Evolutionary conservation across 2,113 vertebrate genomes (phyloP), one percentile per base, ranked within the genome.

Genomic region (Natator depressus): DNA sequence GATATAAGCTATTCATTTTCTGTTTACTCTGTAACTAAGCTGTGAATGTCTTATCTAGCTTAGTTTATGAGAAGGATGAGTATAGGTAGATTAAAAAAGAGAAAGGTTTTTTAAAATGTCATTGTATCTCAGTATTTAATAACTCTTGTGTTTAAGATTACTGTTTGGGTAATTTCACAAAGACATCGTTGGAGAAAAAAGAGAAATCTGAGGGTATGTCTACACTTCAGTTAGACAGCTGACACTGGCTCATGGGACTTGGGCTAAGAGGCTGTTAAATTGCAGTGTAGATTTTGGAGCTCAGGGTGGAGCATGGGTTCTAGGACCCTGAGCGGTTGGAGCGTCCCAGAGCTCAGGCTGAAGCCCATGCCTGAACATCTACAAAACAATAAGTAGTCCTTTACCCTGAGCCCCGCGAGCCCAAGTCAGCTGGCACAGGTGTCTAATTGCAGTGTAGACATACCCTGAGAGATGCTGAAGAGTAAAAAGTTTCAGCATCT

Each of bases 91-190:
- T 81, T 69, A 31, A 53, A 42, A 8, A 51, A 42, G 13, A 31
- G 4, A 3, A 87, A 57, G 10, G 4, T 2, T 80, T 84, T 7
- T 25, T 6, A 78, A 20, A 35, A 6, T 51, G 87, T 76, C 69
- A 55, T 62, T 82, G 31, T 80, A 17, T 42, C 38, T 49, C 79
- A 25, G 1, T 1, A 80, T 11, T 84, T 65, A 54, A 53, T 91
- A 65, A 12, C 1, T 46, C 4, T 79, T 69, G 1, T 82, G 4
- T 50, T 78, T 82, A 35, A 1, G 0, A 0, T 50, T 81, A 91
- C 2, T 69, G 5, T 20, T 89, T 42, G 76, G 8, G 9, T 35
- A 42, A 42, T 35, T 86, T 84, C 9, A 65, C 31, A 35, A 14
- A 19, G 62, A 35, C 16, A 65, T 65, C 31, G 8, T 35, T 65